phyloP scores from a whole-genome alignment of 2,113 vertebrate genomes.

The Mormyrus lacerda region DNA sequence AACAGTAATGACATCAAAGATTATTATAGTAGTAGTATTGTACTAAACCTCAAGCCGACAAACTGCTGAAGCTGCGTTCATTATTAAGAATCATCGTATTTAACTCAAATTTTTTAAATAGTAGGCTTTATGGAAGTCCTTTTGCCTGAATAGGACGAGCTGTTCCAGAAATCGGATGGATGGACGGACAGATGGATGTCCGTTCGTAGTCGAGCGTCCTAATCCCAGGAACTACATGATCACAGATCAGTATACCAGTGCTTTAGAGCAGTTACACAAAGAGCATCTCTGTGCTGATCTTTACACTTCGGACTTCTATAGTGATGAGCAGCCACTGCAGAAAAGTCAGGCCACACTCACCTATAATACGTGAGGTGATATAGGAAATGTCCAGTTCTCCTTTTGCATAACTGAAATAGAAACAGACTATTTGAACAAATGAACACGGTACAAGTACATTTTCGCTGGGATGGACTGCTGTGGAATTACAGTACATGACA shows the following conservation, averaged over 20 bases:
- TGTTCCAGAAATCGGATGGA: neutral
- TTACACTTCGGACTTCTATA: neutral
- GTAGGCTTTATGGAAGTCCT: neutral
- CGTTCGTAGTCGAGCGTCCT: neutral
- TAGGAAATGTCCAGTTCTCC: slow-evolving; percentile 96
- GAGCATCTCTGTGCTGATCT: neutral
- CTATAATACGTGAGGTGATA: slow-evolving; percentile 94
- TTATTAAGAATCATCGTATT: neutral
- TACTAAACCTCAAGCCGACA: neutral
- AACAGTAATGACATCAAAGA: neutral
- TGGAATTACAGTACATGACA: neutral
- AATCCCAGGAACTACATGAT: neutral
- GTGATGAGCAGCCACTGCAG: neutral
- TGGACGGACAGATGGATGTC: neutral
- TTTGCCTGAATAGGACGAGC: neutral
- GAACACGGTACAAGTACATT: neutral
- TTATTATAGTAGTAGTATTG: neutral
- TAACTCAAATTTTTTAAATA: neutral
- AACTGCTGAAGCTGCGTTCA: neutral
- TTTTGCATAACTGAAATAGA: slow-evolving; percentile 81
- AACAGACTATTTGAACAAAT: neutral
- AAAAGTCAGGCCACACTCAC: slow-evolving; percentile 56
- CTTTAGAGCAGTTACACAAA: neutral
- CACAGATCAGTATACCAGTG: neutral
- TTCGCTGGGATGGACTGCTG: neutral